Conservation (phyloP, 2,797 vertebrate species). For the Poecilia gillii region DNA sequence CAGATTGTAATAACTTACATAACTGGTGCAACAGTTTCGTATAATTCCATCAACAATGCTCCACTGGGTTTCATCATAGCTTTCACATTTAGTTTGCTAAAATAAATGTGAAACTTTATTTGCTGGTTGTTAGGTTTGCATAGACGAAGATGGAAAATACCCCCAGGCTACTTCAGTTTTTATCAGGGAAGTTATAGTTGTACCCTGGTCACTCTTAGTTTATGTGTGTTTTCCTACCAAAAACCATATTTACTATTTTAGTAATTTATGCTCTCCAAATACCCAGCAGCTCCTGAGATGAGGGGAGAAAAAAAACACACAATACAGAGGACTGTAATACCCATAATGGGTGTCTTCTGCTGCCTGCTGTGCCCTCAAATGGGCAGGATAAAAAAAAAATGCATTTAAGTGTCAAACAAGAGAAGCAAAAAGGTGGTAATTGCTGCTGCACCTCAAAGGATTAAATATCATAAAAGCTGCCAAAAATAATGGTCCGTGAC, state of each 20-base stretch:
- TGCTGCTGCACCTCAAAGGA: slow-evolving; percentile 19
- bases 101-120: slow-evolving; percentile 5
- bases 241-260: slow-evolving; percentile 18
- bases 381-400: slow-evolving; percentile 11
- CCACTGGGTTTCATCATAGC: slow-evolving; percentile 16
- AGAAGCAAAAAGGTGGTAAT: slow-evolving; percentile 1
- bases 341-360: slow-evolving; percentile 16
- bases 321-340: slow-evolving; percentile 15
- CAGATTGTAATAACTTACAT: slow-evolving; percentile 28
- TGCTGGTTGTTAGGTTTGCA: slow-evolving; percentile 21
- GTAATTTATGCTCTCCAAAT: slow-evolving; percentile 19
- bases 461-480: not conserved
- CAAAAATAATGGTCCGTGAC: slow-evolving; percentile 7
- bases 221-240: slow-evolving; percentile 10
- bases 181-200: slow-evolving; percentile 25
- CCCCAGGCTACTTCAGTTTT: slow-evolving; percentile 22
- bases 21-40: slow-evolving; percentile 33
- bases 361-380: slow-evolving; percentile 8
- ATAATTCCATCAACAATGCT: slow-evolving; percentile 26
- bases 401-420: slow-evolving; percentile 23
- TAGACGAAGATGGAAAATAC: slow-evolving; percentile 17
- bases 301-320: slow-evolving; percentile 11
- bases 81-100: slow-evolving; percentile 35
- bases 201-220: slow-evolving; percentile 14
- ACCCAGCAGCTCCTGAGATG: slow-evolving; percentile 5